Conservation (phyloP, 2,797 vertebrate genomes). For the Sebastiscus tertius region DNA sequence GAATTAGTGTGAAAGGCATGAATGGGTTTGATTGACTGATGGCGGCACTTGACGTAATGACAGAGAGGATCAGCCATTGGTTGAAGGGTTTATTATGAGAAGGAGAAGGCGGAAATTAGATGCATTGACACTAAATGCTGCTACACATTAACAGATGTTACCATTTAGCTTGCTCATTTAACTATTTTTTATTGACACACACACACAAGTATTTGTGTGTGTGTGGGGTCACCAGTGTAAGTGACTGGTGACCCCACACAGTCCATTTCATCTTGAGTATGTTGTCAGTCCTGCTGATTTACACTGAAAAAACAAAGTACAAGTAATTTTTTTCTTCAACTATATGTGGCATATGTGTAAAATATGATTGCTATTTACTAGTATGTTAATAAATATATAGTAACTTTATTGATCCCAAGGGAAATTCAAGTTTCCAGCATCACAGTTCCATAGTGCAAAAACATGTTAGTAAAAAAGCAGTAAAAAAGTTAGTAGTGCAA, state of each 20-base stretch:
- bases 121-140: neutral
- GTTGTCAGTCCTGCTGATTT: neutral
- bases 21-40: conserved; percentile 46
- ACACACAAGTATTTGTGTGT: neutral
- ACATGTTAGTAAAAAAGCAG: too few relatives aligned
- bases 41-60: conserved; percentile 40
- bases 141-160: too few relatives aligned
- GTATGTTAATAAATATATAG: too few relatives aligned
- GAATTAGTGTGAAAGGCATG: conserved; percentile 20
- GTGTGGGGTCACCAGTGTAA: too few relatives aligned
- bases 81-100: conserved; percentile 26
- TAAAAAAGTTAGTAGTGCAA: too few relatives aligned
- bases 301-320: neutral
- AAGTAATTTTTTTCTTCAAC: too few relatives aligned
- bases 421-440: too few relatives aligned
- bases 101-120: neutral
- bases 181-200: too few relatives aligned
- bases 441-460: too few relatives aligned
- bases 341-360: too few relatives aligned
- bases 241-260: neutral
- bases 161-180: neutral
- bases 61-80: conserved; percentile 30
- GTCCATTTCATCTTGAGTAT: too few relatives aligned
- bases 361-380: neutral
- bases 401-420: too few relatives aligned